phyloP scores from a whole-genome alignment of 53 echinoderm and acorn worm genomes.

The Arbacia lixula region DNA sequence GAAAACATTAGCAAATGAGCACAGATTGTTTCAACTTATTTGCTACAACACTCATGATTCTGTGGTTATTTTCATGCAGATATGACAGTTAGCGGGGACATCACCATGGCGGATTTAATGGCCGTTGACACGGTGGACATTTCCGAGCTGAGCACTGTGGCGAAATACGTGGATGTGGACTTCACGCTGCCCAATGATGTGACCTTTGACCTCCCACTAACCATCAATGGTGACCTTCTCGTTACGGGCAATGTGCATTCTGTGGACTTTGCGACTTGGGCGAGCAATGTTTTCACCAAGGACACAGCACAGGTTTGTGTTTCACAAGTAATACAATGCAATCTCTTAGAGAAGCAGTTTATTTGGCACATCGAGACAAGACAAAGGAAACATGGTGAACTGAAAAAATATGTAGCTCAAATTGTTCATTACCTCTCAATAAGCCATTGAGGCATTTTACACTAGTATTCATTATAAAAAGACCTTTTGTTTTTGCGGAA shows the following conservation, averaged over 20 bases:
- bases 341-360: too few relatives aligned
- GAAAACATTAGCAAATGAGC: too few relatives aligned
- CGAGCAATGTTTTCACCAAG: constrained; percentile 2
- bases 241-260: constrained; percentile 42
- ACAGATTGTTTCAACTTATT: too few relatives aligned
- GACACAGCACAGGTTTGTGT: constrained; percentile 20
- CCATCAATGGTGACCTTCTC: background rate
- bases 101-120: background rate
- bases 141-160: constrained; percentile 16
- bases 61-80: background rate
- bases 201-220: constrained; percentile 22
- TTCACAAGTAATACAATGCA: too few relatives aligned
- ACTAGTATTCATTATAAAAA: too few relatives aligned
- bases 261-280: background rate
- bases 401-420: too few relatives aligned
- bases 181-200: constrained; percentile 47
- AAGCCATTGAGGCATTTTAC: too few relatives aligned
- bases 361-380: too few relatives aligned
- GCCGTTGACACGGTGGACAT: constrained; percentile 48
- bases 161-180: constrained; percentile 9
- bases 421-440: too few relatives aligned
- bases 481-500: too few relatives aligned
- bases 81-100: constrained; percentile 5
- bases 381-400: too few relatives aligned
- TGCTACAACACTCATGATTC: too few relatives aligned